phyloP scores from a whole-genome alignment of 2,113 vertebrate species.

The Tichodroma muraria region DNA sequence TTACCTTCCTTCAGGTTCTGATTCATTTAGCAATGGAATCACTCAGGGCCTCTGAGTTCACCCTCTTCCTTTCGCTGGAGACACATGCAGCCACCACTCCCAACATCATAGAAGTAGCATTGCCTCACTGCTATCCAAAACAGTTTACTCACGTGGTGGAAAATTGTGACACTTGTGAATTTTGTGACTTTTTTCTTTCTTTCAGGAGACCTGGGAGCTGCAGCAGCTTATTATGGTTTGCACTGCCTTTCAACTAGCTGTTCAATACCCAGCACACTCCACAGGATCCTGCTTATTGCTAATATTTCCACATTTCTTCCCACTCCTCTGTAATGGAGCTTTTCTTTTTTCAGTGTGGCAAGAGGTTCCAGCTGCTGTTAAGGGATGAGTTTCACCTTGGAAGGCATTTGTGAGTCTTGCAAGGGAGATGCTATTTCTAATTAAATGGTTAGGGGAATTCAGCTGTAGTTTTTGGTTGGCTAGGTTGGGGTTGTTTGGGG shows the following conservation, averaged over 20 bases:
- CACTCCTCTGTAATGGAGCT: background rate
- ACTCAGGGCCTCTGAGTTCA: background rate
- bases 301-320: background rate
- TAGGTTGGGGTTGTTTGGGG: background rate
- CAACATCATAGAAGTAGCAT: background rate
- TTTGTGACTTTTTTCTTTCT: background rate
- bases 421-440: background rate
- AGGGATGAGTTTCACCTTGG: background rate
- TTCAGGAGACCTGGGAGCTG: background rate
- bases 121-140: slow-evolving; percentile 36
- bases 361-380: background rate
- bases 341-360: background rate
- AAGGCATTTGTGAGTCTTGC: background rate
- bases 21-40: background rate
- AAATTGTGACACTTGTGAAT: slow-evolving; percentile 30
- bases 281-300: background rate
- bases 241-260: background rate
- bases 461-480: background rate
- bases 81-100: background rate
- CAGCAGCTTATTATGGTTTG: background rate
- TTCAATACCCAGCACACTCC: background rate
- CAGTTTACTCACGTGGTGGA: slow-evolving; percentile 4
- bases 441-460: background rate
- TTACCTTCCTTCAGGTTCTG: background rate
- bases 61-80: slow-evolving; percentile 18